These are phyloP conservation scores for Cyanistes caeruleus DNA, from an alignment of 2,113 vertebrate species.

Conservation along the genomic window DNA sequence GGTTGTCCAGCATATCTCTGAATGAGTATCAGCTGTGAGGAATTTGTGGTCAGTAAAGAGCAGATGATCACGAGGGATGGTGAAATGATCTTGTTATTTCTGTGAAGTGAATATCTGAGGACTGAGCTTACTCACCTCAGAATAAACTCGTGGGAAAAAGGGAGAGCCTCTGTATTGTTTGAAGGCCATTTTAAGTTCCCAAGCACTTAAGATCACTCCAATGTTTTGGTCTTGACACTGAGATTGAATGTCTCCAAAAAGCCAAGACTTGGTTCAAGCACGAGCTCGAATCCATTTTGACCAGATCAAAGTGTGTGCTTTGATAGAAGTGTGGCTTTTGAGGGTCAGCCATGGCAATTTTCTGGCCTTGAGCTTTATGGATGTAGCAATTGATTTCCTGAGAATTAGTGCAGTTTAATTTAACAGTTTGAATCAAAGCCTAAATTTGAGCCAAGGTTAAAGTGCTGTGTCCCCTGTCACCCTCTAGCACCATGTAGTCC, in stretches of 20 bases:
- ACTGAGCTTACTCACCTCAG: not conserved
- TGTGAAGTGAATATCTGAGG: not conserved
- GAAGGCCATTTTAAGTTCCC: not conserved
- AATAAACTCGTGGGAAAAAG: not conserved
- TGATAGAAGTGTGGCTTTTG: not conserved
- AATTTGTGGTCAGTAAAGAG: conserved; percentile 11
- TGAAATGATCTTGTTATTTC: not conserved
- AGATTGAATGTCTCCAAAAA: not conserved
- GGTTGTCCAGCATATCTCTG: not conserved
- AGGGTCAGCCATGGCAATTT: not conserved
- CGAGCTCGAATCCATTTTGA: not conserved
- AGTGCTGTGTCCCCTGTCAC: not conserved
- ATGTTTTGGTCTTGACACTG: not conserved
- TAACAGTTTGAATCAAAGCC: not conserved
- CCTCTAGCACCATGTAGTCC: not conserved
- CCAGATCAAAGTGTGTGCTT: not conserved
- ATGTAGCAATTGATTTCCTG: not conserved
- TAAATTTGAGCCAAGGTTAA: not conserved
- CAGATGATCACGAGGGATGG: not conserved
- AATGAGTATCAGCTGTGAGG: conserved; percentile 38
- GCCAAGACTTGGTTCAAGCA: not conserved
- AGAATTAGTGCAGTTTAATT: not conserved
- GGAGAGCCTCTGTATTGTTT: not conserved
- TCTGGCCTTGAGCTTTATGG: not conserved
- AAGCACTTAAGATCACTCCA: not conserved